Base-by-base conservation (phyloP, 1,140 invertebrate species). In the Euura saliciscinereae region DNA sequence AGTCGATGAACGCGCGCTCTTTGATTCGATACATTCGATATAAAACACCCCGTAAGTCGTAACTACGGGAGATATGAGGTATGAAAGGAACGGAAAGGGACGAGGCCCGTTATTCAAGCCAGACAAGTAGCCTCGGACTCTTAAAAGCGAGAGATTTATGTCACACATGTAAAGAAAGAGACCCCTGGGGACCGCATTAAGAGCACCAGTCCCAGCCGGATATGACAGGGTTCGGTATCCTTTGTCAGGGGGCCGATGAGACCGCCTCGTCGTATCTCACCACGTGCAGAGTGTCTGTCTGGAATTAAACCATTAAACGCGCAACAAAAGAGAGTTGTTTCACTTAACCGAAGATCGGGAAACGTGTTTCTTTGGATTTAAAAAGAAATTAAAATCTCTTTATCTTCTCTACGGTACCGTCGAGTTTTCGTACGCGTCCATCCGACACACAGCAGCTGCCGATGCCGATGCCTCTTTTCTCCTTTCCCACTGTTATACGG, bases 61-160 rank as follows among this genome's bases (percentile, higher is more conserved):
- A 28, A 28, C 28, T 28, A 28, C 28, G 28, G 28, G 28, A 28
- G 28, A 28, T 28, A 28, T 28, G 28, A 28, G 28, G 28, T 28
- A 28, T 28, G 28, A 28, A 28, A 28, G 28, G 28, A 28, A 28
- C 28, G 28, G 28, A 28, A 28, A 28, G 28, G 28, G 28, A 28
- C 28, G 28, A 28, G 28, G 28, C 28, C 28, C 28, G 28, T 28
- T 28, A 28, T 28, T 28, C 28, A 28, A 28, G 28, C 28, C 28
- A 28, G 28, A 28, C 28, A 59, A 59, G 51, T 59, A 59, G 51
- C 51, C 10, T 8, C 51, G 51, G 51, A 8, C 51, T 59, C 51
- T 59, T 59, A 59, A 59, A 59, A n/a, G 51, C 51, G 51, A n/a
- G 8, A 59, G 51, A 59, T 59, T 59, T 59, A 59, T 59, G 51